These are phyloP conservation scores for Alouatta palliata DNA, from an alignment of 2,113 vertebrate species.

Conservation along the genomic window DNA sequence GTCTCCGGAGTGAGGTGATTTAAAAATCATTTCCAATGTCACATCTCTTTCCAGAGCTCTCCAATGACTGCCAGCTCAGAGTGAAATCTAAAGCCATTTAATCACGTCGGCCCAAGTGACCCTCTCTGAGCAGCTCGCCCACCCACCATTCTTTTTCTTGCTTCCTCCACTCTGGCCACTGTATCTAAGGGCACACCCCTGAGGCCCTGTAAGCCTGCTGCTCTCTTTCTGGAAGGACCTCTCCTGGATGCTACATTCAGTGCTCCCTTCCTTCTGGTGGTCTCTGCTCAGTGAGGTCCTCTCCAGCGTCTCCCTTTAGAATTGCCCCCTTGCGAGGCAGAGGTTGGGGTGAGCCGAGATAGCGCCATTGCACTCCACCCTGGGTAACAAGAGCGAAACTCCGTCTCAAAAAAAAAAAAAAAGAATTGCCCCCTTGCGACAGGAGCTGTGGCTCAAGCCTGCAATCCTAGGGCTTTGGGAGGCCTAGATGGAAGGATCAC, in stretches of 20 bases:
- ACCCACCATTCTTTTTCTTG: fast-evolving
- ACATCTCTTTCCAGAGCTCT: neutral
- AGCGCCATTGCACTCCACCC: no score
- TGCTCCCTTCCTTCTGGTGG: neutral
- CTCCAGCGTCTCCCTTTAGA: neutral
- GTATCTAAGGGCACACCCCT: fast-evolving
- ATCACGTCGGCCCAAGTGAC: neutral
- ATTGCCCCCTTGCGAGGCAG: fast-evolving
- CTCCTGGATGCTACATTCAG: neutral
- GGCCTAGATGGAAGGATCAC: no score
- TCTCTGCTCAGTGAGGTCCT: neutral
- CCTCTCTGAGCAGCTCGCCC: fast-evolving
- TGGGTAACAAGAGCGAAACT: no score
- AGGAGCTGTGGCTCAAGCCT: no score
- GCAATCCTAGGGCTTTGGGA: no score
- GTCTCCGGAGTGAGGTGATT: neutral
- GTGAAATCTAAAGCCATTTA: neutral
- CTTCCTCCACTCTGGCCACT: fast-evolving
- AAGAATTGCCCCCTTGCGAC: neutral
- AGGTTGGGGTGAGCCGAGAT: no score
- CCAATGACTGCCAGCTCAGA: neutral
- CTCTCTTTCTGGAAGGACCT: neutral
- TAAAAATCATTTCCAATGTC: neutral
- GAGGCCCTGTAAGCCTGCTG: neutral
- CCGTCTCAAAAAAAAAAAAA: no score